A percentile compares a stretch with the other conserved stretches of the same genome.
These are phyloP conservation scores for Sardina pilchardus DNA, from an alignment of 2,113 vertebrate species.

Conservation along the genomic window DNA sequence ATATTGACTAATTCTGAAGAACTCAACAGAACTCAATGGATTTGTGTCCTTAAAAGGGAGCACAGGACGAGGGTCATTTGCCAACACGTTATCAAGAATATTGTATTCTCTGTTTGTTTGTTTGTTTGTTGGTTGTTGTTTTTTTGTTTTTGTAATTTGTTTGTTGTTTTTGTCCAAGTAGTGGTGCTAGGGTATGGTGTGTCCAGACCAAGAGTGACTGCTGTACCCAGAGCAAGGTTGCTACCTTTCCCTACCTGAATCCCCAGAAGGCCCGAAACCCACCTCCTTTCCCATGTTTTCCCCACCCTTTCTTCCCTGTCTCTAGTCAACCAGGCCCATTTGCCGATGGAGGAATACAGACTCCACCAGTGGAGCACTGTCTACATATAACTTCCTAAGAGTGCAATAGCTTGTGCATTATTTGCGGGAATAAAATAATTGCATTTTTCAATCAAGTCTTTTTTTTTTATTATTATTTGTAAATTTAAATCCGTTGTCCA, in stretches of 20 bases:
- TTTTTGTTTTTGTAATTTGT: not conserved
- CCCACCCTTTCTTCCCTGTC: conserved; percentile 25
- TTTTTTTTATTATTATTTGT: conserved; percentile 64
- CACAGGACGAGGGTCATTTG: not conserved
- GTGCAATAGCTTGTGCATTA: conserved; percentile 82
- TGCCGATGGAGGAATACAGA: conserved; percentile 69
- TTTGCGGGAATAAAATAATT: conserved; percentile 68
- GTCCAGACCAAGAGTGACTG: not conserved
- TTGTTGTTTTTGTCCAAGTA: not conserved
- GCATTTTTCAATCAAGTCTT: conserved; percentile 62
- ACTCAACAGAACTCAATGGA: not conserved
- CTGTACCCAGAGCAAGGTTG: not conserved
- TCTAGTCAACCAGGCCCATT: conserved; percentile 49
- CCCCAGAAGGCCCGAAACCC: not conserved
- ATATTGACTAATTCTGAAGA: conserved; percentile 14
- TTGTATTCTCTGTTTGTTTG: conserved; percentile 17
- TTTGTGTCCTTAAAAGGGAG: conserved; percentile 3
- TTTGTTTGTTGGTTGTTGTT: not conserved
- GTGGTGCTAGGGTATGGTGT: not conserved
- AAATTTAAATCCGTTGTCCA: conserved; percentile 71
- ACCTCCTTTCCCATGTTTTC: not conserved
- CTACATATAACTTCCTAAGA: conserved; percentile 71
- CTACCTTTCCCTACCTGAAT: not conserved
- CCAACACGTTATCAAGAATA: conserved; percentile 5
- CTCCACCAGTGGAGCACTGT: conserved; percentile 72